Evolutionary conservation across 2,888 invertebrate genomes (phyloP), one percentile per base, ranked within the genome.

Genomic region (Ganaspis brasiliensis): DNA sequence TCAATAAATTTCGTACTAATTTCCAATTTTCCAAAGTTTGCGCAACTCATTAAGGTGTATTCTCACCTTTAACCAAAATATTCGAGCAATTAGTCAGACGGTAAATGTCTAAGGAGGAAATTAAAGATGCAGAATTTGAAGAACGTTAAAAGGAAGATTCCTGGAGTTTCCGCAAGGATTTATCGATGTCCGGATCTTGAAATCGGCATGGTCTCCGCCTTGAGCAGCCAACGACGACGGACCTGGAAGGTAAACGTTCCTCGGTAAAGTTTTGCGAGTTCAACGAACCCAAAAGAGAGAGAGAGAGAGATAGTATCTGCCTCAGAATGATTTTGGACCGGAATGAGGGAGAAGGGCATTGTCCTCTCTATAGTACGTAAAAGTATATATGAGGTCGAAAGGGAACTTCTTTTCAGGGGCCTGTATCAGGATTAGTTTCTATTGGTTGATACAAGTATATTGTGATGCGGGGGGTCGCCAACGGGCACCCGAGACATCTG

Each of bases 111-210:
- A 40, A 40, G 16, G 6, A 63, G 16, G 63, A 19, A 40, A 63
- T 40, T 63, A 63, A 63, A 63, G 63, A 24, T 63, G 63, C 63
- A 63, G 63, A 63, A 63, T 40, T 63, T 63, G 63, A 63, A 21
- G 24, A 63, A 63, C 40, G 63, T 63, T 24, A 21, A 63, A 16
- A 63, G 12, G 37, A 63, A 67, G 24, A 45, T 45, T 24, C 67
- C 67, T 24, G 1, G 45, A 67, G 45, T 67, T 67, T 67, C 24
- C 67, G 19, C 40, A n/a, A n/a, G 24, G 67, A 45, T 24, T 45
- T 67, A 67, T 67, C 45, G 45, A 67, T 67, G 40, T 26, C 45
- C 45, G 67, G 45, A 67, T 63, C 40, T 63, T 19, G 21, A 63
- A 63, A 63, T 67, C 45, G 40, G n/a, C 24, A 6, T 14, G 67